Evolutionary conservation across 1,140 invertebrate genomes (phyloP), one percentile per base, ranked within the genome.

Genomic region (Aplysia californica): DNA sequence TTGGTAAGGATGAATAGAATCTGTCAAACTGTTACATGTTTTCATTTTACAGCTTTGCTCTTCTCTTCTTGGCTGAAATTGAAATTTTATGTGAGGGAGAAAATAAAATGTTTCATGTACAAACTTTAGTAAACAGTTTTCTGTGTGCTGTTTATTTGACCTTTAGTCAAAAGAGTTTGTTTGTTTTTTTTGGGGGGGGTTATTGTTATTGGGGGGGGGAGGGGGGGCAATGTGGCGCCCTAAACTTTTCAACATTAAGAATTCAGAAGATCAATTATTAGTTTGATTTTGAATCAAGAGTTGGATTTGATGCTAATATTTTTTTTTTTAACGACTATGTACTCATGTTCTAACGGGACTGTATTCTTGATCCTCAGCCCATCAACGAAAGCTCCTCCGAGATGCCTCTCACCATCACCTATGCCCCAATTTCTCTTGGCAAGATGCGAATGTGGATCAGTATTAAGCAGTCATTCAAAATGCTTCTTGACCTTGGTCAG

Each of bases 401-500:
- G 31, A 78, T 89, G 80, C 85, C 86, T 26, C 70, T 92, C 26
- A 87, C 84, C 35, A 83, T 92, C 33, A 85, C 83, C 10, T 92
- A 91, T 81, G 79, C 79, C 21, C 90, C 91, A 10, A 90, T 91
- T 39, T 89, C 90, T n/a, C 84, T 92, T 59, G 92, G 92, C 10
- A 91, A 90, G 81, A 82, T 92, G 36, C 86, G 89, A 72, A 90
- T 98, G 82, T 93, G 95, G 82, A 88, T 94, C 26, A 95, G 97
- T 85, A 93, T 98, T 82, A 93, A 95, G 83, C 90, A 93, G 31
- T 94, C 96, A 2, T 93, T 98, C 79, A 89, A 93, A 33, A 93
- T 93, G 50, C 92, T 98, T 76, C 78, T 84, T 50, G 66, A 65
- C n/a, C 79, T 89, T 69, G 90, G 89, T 89, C 74, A 78, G 78